Base-by-base conservation (phyloP, 1,140 invertebrate species). In the Cyclargus thomasi region DNA sequence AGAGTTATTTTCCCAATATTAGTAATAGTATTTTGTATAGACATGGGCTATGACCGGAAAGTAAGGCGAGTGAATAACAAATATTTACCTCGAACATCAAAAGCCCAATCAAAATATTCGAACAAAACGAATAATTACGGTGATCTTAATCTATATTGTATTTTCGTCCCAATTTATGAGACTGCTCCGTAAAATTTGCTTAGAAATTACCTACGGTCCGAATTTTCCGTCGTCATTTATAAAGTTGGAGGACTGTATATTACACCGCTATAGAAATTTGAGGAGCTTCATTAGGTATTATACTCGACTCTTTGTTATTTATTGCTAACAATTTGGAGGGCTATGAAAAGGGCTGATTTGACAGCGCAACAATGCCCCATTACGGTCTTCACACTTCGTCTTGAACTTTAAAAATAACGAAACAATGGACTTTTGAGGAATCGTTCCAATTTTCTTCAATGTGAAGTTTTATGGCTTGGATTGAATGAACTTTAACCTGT, bases 231-330 rank as follows among this genome's bases (percentile, higher is more conserved):
- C 10, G 47, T 53, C 5, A 20, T 59, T 59, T 20, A 59, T 20
- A 20, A 59, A 59, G 4, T 74, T 69, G 68, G 71, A 73, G 63
- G 63, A 70, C 59, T 76, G 1, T 7, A 55, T n/a, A 16, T 17
- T 17, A n/a, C 53, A n/a, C 53, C 16, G 47, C 18, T 55, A 20
- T 20, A 20, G 17, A 20, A 59, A 8, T 11, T 69, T 66, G 57
- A 65, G 57, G 39, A 36, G 68, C 66, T 77, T 77, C 72, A 78
- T 81, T 77, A 79, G 65, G 68, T 63, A 75, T 77, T 76, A 78
- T 76, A 70, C 64, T 67, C 65, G 70, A 72, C 62, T 35, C 67
- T 71, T 79, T 81, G 77, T 70, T 78, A 71, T 67, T 68, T 74
- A 70, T 74, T 65, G 67, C 67, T 62, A 69, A 29, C 39, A 73